Evolutionary conservation across 2,888 invertebrate species (phyloP).

Genomic region (Dysmachus trigonus): DNA sequence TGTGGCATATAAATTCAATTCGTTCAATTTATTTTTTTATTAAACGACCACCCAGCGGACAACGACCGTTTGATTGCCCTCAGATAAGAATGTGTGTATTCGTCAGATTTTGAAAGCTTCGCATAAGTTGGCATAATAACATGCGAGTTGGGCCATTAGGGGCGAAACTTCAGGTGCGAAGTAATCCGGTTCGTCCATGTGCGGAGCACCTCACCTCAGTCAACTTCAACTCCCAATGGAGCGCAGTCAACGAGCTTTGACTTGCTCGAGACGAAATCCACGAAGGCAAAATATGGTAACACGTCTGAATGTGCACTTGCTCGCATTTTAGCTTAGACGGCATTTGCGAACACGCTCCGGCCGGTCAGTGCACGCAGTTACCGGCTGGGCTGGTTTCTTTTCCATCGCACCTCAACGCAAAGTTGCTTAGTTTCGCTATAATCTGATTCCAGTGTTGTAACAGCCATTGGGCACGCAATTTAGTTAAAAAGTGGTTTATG

Average conservation of each 20-base stretch:
- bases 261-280: neutral
- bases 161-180: neutral
- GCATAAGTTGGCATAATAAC: neutral
- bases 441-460: neutral
- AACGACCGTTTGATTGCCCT: neutral
- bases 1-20: neutral
- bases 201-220: neutral
- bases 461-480: neutral
- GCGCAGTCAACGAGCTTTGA: neutral
- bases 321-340: neutral
- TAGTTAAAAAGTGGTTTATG: neutral
- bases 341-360: neutral
- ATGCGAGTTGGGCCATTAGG: neutral
- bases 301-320: neutral
- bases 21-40: neutral
- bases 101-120: neutral
- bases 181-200: neutral
- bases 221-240: neutral
- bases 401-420: neutral
- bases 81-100: neutral
- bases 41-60: neutral
- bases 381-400: neutral
- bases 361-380: neutral
- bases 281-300: neutral
- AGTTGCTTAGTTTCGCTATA: neutral